A percentile compares a stretch with the other conserved stretches of the same genome.
phyloP scores from a whole-genome alignment of 2,888 invertebrate genomes.

The Leptinotarsa tumamoca region DNA sequence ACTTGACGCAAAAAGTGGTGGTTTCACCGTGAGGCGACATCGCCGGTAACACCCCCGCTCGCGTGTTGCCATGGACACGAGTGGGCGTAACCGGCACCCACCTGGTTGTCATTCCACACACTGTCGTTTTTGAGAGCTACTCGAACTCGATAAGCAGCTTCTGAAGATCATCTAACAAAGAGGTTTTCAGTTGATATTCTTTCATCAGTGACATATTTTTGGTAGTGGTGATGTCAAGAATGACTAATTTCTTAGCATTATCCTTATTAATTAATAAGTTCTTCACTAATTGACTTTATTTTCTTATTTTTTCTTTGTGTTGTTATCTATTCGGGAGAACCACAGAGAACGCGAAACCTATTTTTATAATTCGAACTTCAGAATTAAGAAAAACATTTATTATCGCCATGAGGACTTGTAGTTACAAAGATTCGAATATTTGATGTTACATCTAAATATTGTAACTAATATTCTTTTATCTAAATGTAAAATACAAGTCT shows the following conservation, averaged over 20 bases:
- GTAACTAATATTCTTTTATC: no score
- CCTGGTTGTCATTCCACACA: conserved; percentile 54
- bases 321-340: neutral
- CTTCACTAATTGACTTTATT: neutral
- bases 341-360: no score
- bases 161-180: neutral
- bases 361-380: no score
- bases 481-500: no score
- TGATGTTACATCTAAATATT: no score
- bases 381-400: no score
- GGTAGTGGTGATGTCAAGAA: neutral
- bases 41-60: conserved; percentile 58
- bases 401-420: no score
- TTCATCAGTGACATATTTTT: conserved; percentile 1
- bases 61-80: conserved; percentile 62
- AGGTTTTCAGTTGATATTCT: neutral
- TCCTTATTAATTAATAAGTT: neutral
- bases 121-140: conserved; percentile 38
- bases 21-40: conserved; percentile 58
- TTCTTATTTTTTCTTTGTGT: neutral
- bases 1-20: conserved; percentile 59
- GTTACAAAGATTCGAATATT: no score
- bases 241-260: neutral
- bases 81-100: conserved; percentile 58
- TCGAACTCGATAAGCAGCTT: conserved; percentile 20